Percentiles rank a stretch among this genome's conserved stretches.
phyloP scores from a whole-genome alignment of 2,797 vertebrate species.

The Cossypha heuglini region DNA sequence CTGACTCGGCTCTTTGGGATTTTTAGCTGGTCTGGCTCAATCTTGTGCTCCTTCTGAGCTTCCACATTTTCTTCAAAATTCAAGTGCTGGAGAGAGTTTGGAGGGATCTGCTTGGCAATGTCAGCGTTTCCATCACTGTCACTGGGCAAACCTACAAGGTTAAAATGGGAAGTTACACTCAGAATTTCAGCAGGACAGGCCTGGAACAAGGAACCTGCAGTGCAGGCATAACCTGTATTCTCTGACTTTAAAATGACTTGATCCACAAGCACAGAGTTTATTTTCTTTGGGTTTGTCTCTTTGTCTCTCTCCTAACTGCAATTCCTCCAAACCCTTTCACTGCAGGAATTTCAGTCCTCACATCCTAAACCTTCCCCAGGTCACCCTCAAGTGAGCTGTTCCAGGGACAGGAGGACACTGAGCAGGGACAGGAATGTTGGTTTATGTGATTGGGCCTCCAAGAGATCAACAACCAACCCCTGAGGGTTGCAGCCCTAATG shows the following conservation, averaged over 20 bases:
- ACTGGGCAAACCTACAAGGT: slow-evolving; percentile 24
- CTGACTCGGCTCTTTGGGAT: slow-evolving; percentile 69
- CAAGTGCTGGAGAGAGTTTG: slow-evolving; percentile 68
- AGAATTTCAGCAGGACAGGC: background rate
- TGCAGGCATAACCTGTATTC: fast-evolving
- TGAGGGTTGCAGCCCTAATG: background rate
- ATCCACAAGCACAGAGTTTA: fast-evolving
- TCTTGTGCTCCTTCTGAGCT: slow-evolving; percentile 77
- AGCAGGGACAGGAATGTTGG: fast-evolving
- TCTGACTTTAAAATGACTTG: background rate
- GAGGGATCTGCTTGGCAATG: slow-evolving; percentile 71
- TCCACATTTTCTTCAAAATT: slow-evolving; percentile 81
- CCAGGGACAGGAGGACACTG: background rate
- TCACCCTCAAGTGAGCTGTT: background rate
- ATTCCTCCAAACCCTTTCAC: background rate
- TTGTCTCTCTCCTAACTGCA: background rate
- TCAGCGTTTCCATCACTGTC: slow-evolving; percentile 71
- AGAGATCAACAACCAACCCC: background rate
- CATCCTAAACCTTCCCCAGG: fast-evolving
- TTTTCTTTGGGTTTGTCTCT: background rate
- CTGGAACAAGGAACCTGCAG: background rate
- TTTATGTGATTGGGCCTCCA: background rate
- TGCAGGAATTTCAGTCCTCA: background rate
- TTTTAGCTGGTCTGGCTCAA: slow-evolving; percentile 73
- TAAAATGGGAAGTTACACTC: background rate